Evolutionary conservation across 2,113 vertebrate species (phyloP).

Genomic region (Urocynchramus pylzowi): DNA sequence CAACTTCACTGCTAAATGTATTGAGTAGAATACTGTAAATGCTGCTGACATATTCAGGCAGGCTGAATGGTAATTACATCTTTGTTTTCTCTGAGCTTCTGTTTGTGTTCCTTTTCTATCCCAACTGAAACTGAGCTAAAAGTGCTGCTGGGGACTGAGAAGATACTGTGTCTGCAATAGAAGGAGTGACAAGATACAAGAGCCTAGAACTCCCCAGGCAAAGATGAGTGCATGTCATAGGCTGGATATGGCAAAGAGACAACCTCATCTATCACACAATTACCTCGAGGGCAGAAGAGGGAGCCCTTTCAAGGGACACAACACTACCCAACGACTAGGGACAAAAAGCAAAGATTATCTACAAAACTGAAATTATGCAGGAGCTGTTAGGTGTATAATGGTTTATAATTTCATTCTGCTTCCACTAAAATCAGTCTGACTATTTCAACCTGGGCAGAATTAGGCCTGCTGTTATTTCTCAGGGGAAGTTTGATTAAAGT

Average conservation of each 20-base stretch:
- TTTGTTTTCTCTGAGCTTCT: not conserved
- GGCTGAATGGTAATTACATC: not conserved
- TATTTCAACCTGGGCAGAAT: not conserved
- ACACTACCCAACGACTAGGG: not conserved
- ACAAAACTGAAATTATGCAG: not conserved
- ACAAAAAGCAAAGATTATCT: not conserved
- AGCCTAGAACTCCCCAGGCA: not conserved
- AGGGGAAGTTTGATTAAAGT: not conserved
- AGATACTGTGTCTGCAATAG: not conserved
- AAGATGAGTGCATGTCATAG: rapidly evolving
- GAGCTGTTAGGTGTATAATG: not conserved
- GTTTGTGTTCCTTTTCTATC: not conserved
- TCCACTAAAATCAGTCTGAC: not conserved
- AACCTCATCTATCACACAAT: not conserved
- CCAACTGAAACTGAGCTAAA: not conserved
- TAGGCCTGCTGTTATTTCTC: not conserved
- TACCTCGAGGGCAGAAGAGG: not conserved
- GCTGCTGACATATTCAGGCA: not conserved
- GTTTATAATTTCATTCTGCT: not conserved
- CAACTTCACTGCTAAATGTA: not conserved
- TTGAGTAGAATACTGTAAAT: not conserved
- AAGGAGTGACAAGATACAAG: not conserved
- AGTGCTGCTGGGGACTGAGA: not conserved
- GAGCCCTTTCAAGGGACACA: not conserved
- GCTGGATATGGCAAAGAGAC: not conserved